Conservation (phyloP, 2,797 vertebrate genomes). For the Onychomys torridus region DNA sequence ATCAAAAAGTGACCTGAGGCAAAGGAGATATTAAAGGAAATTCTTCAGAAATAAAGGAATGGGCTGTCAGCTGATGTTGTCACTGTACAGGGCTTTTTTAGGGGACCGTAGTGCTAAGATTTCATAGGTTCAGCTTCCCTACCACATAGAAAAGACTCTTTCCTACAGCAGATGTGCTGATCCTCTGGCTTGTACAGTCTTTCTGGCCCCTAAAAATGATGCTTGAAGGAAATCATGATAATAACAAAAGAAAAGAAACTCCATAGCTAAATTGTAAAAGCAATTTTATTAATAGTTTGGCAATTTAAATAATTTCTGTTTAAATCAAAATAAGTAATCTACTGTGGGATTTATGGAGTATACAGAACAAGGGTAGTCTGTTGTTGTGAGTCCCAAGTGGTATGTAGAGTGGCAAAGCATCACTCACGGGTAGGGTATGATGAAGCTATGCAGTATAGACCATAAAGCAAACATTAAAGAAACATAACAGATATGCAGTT, state of each 20-base stretch:
- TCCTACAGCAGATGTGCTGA: neutral
- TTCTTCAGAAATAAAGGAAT: neutral
- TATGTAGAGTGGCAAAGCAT: neutral
- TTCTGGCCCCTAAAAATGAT: neutral
- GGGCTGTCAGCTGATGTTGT: neutral
- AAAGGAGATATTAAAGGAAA: neutral
- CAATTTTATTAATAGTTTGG: neutral
- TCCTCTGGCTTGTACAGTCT: neutral
- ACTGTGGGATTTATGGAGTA: neutral
- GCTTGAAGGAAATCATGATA: neutral
- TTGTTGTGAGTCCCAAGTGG: neutral
- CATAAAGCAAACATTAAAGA: neutral
- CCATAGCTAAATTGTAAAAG: neutral
- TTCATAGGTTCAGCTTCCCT: neutral
- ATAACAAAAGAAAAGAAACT: neutral
- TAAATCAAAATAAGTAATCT: neutral
- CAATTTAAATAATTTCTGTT: neutral
- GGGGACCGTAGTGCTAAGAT: neutral
- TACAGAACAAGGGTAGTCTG: neutral
- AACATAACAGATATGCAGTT: neutral
- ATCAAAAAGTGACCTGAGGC: neutral
- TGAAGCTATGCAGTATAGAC: neutral
- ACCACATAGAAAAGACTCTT: neutral
- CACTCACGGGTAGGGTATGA: neutral
- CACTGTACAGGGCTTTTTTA: neutral